These are phyloP conservation scores for Chirona hameri DNA, from an alignment of 2,888 invertebrate genomes.

Conservation along the genomic window DNA sequence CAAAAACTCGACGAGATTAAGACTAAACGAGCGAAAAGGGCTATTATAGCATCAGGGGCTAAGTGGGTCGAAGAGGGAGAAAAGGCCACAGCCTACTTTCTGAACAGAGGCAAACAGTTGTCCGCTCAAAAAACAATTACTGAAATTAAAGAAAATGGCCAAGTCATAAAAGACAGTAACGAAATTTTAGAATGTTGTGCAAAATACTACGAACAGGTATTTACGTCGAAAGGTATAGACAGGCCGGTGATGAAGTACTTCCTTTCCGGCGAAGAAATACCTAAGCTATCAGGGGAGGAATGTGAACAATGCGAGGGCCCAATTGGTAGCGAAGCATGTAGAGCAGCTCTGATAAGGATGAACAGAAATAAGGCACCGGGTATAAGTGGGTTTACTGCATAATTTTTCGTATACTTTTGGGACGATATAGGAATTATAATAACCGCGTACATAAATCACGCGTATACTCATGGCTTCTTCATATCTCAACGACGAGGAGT, in stretches of 20 bases:
- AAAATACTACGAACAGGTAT: too few species aligned
- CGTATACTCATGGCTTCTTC: background rate
- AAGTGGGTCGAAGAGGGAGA: too few species aligned
- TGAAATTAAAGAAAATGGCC: too few species aligned
- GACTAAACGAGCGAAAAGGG: too few species aligned
- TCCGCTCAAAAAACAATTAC: too few species aligned
- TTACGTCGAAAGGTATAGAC: background rate
- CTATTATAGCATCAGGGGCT: too few species aligned
- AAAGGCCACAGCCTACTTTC: too few species aligned
- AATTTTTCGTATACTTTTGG: background rate
- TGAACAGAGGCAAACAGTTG: too few species aligned
- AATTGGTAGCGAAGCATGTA: background rate
- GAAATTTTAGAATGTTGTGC: too few species aligned
- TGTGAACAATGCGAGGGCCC: background rate
- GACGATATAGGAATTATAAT: background rate
- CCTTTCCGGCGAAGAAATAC: background rate
- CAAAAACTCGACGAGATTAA: too few species aligned
- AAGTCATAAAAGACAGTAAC: too few species aligned
- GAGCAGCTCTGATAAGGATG: background rate
- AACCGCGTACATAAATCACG: background rate
- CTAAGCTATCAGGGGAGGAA: background rate
- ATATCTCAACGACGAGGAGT: background rate
- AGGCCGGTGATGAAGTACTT: background rate
- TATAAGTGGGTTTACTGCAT: background rate
- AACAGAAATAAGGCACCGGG: background rate